A percentile compares a stretch with the other conserved stretches of the same genome.
Evolutionary conservation across 1,140 invertebrate species (phyloP).

Genomic region (Drosophila obscura): DNA sequence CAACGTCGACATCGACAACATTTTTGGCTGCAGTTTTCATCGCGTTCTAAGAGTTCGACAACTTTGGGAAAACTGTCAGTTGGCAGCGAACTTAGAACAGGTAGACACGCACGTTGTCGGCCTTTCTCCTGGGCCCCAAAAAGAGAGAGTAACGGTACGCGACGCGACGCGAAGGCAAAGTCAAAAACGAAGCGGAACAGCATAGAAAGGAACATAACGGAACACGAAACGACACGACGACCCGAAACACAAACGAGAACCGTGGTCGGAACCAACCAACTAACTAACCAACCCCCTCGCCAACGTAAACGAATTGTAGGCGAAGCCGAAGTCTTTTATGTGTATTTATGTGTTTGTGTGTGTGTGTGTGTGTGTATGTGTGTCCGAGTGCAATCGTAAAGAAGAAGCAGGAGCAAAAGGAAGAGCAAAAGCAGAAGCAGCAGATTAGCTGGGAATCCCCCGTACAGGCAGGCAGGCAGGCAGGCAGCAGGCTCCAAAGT

Average conservation of each 20-base stretch:
- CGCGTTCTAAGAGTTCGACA: slow-evolving; percentile 83
- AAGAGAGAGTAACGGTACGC: too few relatives aligned
- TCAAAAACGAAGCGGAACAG: slow-evolving; percentile 32
- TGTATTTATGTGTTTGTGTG: too few relatives aligned
- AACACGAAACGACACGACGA: slow-evolving; percentile 5
- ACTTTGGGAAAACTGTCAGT: slow-evolving; percentile 84
- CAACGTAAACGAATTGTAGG: neutral
- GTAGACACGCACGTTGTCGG: slow-evolving; percentile 82
- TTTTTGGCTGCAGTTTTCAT: slow-evolving; percentile 74
- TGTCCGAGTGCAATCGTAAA: too few relatives aligned
- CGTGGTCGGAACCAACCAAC: too few relatives aligned
- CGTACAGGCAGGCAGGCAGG: too few relatives aligned
- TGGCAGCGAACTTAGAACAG: slow-evolving; percentile 84
- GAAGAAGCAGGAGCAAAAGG: too few relatives aligned
- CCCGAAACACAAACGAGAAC: slow-evolving; percentile 12
- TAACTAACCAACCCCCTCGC: too few relatives aligned
- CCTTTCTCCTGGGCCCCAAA: slow-evolving; percentile 52
- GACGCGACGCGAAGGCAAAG: neutral
- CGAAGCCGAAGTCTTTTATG: neutral
- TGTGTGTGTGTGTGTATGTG: too few relatives aligned
- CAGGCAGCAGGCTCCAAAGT: too few relatives aligned
- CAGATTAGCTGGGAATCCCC: too few relatives aligned
- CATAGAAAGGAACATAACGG: slow-evolving; percentile 23
- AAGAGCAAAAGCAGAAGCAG: too few relatives aligned
- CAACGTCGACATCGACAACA: slow-evolving; percentile 22